A percentile compares a stretch with the other conserved stretches of the same genome.
These are phyloP conservation scores for Blastobasis lacticolella DNA, from an alignment of 2,888 invertebrate species.

Conservation along the genomic window DNA sequence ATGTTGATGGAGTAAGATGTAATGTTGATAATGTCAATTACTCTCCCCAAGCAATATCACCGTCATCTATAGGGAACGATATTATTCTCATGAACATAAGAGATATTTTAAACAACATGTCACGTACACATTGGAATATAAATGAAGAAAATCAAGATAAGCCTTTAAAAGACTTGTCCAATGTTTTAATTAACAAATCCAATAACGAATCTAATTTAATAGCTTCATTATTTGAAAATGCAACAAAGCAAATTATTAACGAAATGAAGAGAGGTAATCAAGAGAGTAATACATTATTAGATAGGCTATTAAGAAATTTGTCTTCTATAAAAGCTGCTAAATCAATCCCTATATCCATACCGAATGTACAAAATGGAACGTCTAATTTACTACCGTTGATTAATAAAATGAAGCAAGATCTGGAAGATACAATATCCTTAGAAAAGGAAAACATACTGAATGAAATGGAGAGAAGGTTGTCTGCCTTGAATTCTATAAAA, in stretches of 20 bases:
- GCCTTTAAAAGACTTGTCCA: conserved; percentile 5
- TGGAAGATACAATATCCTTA: conserved; percentile 18
- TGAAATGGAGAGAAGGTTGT: conserved; percentile 20
- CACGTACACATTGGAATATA: neutral
- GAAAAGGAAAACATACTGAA: conserved; percentile 20
- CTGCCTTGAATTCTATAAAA: conserved; percentile 9
- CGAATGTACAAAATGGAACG: conserved; percentile 14
- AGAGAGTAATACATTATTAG: conserved; percentile 18
- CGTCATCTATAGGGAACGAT: conserved; percentile 1
- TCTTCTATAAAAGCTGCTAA: conserved; percentile 3
- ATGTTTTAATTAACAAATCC: conserved; percentile 9
- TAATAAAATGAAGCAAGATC: conserved; percentile 20
- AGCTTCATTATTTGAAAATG: too few relatives aligned
- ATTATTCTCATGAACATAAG: conserved; percentile 21
- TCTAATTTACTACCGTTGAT: conserved; percentile 16
- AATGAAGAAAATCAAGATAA: neutral
- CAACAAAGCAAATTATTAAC: too few relatives aligned
- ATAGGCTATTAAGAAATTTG: conserved; percentile 18
- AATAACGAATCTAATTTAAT: conserved; percentile 5
- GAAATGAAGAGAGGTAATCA: conserved; percentile 4
- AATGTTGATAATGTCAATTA: conserved; percentile 9
- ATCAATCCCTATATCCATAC: conserved; percentile 4
- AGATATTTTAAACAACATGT: conserved; percentile 20
- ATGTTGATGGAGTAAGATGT: conserved; percentile 31
- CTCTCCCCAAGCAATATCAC: neutral